Conservation (phyloP, 2,888 invertebrate genomes). For the Meganola albula region DNA sequence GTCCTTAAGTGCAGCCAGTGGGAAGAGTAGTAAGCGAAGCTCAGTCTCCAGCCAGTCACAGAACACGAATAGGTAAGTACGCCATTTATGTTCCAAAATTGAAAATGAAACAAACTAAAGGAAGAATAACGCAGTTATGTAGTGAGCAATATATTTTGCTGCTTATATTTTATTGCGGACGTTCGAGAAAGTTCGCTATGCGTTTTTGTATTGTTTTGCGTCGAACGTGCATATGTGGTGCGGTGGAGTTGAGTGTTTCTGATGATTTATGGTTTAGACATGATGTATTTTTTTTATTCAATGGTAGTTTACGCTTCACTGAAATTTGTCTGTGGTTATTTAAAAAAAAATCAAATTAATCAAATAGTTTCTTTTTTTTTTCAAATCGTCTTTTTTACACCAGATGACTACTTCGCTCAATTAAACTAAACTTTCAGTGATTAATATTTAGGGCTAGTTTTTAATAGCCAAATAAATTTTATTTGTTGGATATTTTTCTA, state of each 20-base stretch:
- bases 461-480: no score
- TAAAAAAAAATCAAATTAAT: no score
- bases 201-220: conserved; percentile 72
- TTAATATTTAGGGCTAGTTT: no score
- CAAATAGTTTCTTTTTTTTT: no score
- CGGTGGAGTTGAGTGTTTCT: conserved; percentile 5
- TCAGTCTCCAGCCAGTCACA: conserved; percentile 70
- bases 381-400: no score
- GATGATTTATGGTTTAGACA: conserved; percentile 13
- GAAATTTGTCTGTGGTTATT: no score
- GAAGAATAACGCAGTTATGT: conserved; percentile 25
- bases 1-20: conserved; percentile 63
- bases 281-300: no score
- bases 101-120: conserved; percentile 18
- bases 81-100: conserved; percentile 10
- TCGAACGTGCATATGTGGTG: conserved; percentile 34
- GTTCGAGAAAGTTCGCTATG: conserved; percentile 42
- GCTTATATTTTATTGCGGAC: conserved; percentile 59
- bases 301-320: no score
- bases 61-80: conserved; percentile 64
- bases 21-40: conserved; percentile 68
- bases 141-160: conserved; percentile 65
- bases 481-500: no score
- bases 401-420: no score
- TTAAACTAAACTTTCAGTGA: no score